These are phyloP conservation scores for Microcebus tavaratra DNA, from an alignment of 2,113 vertebrate species.

Conservation along the genomic window DNA sequence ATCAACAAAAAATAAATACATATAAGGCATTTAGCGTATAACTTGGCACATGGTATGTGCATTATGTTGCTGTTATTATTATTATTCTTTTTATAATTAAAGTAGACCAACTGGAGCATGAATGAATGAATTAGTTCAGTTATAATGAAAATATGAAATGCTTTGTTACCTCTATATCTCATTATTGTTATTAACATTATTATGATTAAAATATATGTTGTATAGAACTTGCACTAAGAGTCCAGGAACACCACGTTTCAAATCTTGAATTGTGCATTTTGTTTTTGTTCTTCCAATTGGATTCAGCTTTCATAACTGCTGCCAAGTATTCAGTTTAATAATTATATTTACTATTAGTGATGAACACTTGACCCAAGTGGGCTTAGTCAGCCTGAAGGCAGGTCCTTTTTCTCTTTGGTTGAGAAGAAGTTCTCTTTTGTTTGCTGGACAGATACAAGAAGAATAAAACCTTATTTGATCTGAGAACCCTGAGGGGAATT, in stretches of 20 bases:
- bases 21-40: neutral
- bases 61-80: neutral
- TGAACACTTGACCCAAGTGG: neutral
- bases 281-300: conserved; percentile 25
- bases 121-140: neutral
- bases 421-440: neutral
- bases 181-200: neutral
- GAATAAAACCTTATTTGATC: neutral
- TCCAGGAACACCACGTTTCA: neutral
- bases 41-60: neutral
- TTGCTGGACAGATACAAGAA: neutral
- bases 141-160: conserved; percentile 10
- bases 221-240: conserved; percentile 11
- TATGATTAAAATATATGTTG: neutral
- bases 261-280: neutral
- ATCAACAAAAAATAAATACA: neutral
- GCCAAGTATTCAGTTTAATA: neutral
- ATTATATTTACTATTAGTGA: neutral
- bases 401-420: neutral
- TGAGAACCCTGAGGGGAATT: neutral
- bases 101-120: neutral
- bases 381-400: neutral
- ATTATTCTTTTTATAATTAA: neutral
- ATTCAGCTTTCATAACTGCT: neutral
- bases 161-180: neutral